Percentiles rank a stretch among this genome's conserved stretches.
Evolutionary conservation across 2,888 invertebrate species (phyloP).

Genomic region (Deilephila porcellus): DNA sequence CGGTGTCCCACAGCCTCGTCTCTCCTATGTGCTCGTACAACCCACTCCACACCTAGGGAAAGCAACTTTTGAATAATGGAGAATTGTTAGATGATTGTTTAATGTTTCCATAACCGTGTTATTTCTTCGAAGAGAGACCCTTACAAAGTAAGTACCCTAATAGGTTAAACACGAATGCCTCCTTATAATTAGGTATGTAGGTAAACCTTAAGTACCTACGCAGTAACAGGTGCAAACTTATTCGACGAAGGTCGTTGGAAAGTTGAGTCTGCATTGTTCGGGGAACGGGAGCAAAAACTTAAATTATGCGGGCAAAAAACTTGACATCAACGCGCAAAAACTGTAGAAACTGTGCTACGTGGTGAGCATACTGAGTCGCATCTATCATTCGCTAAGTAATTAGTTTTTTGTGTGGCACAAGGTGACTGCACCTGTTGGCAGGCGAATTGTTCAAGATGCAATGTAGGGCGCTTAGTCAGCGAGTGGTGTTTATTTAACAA

Average conservation of each 20-base stretch:
- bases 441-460: no score
- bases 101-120: no score
- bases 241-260: slow-evolving; percentile 57
- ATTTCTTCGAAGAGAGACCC: no score
- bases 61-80: background rate
- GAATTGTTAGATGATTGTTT: no score
- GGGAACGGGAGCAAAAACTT: slow-evolving; percentile 44
- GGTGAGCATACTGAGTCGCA: background rate
- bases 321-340: slow-evolving; percentile 26
- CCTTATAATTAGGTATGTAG: background rate
- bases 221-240: background rate
- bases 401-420: no score
- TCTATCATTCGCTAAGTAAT: background rate
- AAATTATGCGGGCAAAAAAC: slow-evolving; percentile 39
- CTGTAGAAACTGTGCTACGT: background rate
- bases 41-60: slow-evolving; percentile 86
- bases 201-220: background rate
- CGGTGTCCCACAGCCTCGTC: slow-evolving; percentile 88
- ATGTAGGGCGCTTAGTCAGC: no score
- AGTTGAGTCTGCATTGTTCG: slow-evolving; percentile 42
- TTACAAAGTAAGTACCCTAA: slow-evolving; percentile 34
- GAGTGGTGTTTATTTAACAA: no score
- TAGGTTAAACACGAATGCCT: slow-evolving; percentile 6
- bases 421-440: no score
- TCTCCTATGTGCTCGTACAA: slow-evolving; percentile 89